Evolutionary conservation across 2,797 vertebrate species (phyloP), one percentile per base, ranked within the genome.

Genomic region (Coendou prehensilis): DNA sequence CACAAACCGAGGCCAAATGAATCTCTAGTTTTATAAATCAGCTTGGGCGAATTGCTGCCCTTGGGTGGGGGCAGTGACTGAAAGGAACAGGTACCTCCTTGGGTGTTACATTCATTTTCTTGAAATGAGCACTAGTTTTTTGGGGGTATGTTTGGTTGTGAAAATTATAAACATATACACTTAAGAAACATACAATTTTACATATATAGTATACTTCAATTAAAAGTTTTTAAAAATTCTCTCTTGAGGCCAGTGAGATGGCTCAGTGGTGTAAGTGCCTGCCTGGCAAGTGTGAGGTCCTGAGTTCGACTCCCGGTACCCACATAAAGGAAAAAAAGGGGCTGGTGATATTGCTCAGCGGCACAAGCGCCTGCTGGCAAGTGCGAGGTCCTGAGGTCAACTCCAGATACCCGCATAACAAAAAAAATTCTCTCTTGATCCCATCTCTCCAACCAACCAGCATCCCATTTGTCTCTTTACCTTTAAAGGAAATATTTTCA

Each of bases 111-210:
- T 50, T 93, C 23, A 64, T 56, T 76, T 67, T 64, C 20, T 89
- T 76, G 41, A 89, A 91, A 75, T 80, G 45, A 52, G 23, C 69
- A 37, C 15, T 84, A 61, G 56, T 90, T 83, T 83, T 90, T 83
- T 28, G 86, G 45, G 45, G 69, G 23, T 90, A 30, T 94, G 30
- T 95, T 90, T 81, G 30, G 8, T 37, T 95, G 33, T 87, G 52
- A 93, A 94, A 96, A 90, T 67, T 71, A 81, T n/a, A 75, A 33
- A 95, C 37, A 10, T 87, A 17, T 18, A 37, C 52, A 76, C 0
- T 61, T 82, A 85, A 89, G 59, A 57, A 56, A 69, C 26, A 50
- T 76, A 18, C 0, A 9, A 61, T 81, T 93, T 94, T 63, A 30
- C 76, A 88, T 30, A 33, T 64, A 52, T 30, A 30, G 63, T 76